Evolutionary conservation across 2,797 vertebrate species (phyloP).

Genomic region (Sphenopsis melanotis): DNA sequence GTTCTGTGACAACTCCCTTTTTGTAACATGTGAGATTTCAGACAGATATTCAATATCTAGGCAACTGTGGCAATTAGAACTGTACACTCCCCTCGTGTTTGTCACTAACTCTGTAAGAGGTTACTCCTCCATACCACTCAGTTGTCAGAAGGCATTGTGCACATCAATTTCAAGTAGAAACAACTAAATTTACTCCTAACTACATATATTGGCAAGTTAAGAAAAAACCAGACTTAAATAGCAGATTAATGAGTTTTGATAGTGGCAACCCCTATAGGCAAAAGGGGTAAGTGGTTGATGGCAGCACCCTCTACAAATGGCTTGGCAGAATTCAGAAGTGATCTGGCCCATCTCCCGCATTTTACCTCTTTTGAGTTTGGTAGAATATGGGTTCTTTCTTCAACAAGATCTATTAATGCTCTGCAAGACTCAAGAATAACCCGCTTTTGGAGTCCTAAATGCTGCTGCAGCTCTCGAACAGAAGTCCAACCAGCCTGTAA

Average conservation of each 20-base stretch:
- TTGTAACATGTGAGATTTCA: background rate
- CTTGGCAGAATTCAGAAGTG: background rate
- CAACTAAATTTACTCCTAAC: background rate
- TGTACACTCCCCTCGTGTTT: background rate
- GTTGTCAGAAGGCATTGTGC: background rate
- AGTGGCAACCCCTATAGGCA: background rate
- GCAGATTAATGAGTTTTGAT: background rate
- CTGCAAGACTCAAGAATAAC: constrained; percentile 81
- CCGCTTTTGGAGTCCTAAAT: constrained; percentile 80
- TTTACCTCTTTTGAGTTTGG: constrained; percentile 80
- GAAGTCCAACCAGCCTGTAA: constrained; percentile 79
- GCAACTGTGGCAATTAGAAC: background rate
- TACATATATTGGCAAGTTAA: background rate
- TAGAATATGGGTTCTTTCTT: constrained; percentile 66
- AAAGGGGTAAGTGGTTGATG: background rate
- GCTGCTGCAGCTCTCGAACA: constrained; percentile 79
- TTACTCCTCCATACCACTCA: background rate
- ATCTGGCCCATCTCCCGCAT: background rate
- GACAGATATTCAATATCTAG: background rate
- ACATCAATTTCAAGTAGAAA: background rate
- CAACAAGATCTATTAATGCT: constrained; percentile 77
- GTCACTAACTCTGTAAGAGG: background rate
- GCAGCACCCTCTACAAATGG: background rate
- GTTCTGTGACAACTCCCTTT: background rate
- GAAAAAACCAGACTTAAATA: background rate